These are phyloP conservation scores for Scaptodrosophila latifasciaeformis DNA, from an alignment of 2,888 invertebrate species.

Conservation along the genomic window DNA sequence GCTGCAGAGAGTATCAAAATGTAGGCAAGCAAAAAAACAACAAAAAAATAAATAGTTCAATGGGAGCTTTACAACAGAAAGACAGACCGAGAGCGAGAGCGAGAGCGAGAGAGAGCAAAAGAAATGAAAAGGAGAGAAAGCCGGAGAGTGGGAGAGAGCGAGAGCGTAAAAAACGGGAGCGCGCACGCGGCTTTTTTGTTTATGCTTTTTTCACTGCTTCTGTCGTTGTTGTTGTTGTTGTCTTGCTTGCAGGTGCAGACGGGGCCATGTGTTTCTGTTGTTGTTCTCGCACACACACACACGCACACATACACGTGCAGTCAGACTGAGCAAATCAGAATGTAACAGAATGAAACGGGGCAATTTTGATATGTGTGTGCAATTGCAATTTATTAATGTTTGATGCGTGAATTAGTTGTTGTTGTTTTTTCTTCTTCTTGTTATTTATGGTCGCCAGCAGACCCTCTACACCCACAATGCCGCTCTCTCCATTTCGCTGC, in stretches of 20 bases:
- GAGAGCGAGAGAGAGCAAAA: constrained; percentile 7
- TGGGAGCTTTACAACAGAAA: constrained; percentile 41
- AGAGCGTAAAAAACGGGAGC: constrained; percentile 17
- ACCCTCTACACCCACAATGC: constrained; percentile 14
- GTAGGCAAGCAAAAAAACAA: no score
- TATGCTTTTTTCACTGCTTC: constrained; percentile 40
- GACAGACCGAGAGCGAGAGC: constrained; percentile 38
- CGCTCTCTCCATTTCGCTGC: constrained; percentile 36
- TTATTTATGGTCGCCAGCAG: no score
- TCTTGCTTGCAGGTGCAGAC: not conserved
- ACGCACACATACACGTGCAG: not conserved
- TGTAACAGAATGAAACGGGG: no score
- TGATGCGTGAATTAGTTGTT: constrained; percentile 57
- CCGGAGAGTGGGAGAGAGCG: constrained; percentile 1
- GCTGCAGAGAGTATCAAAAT: no score
- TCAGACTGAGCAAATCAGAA: no score
- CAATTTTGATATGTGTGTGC: no score
- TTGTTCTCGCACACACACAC: not conserved
- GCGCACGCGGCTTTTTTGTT: constrained; percentile 51
- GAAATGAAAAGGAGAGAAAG: not conserved
- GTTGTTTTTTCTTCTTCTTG: no score
- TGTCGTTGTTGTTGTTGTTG: not conserved
- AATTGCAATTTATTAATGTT: constrained; percentile 40
- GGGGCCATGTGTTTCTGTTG: no score
- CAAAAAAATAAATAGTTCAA: constrained; percentile 59